phyloP scores from a whole-genome alignment of 2,113 vertebrate species.

The Indicator indicator region DNA sequence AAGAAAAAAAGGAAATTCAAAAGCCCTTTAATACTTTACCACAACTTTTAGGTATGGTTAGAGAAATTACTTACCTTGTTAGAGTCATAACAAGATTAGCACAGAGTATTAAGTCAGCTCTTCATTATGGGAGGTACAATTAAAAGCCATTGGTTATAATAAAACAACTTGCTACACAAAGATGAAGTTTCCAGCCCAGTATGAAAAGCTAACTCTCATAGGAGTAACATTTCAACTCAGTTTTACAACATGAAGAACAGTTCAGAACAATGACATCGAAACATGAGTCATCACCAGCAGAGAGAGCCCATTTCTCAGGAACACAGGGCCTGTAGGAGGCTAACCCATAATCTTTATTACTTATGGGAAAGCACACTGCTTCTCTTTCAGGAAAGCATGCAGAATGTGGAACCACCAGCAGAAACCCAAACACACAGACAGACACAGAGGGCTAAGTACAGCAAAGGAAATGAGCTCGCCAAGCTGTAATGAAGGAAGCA shows the following conservation, averaged over 20 bases:
- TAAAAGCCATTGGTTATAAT: slow-evolving; percentile 78
- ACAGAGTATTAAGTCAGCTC: slow-evolving; percentile 82
- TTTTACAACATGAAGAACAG: slow-evolving; percentile 68
- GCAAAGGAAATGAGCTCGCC: slow-evolving; percentile 66
- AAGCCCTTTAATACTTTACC: slow-evolving; percentile 64
- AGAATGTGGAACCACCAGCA: slow-evolving; percentile 74
- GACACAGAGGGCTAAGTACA: slow-evolving; percentile 61
- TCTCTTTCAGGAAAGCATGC: slow-evolving; percentile 73
- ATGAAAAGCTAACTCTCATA: slow-evolving; percentile 81
- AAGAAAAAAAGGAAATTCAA: slow-evolving; percentile 30
- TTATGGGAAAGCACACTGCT: slow-evolving; percentile 66
- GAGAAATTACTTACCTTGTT: slow-evolving; percentile 84
- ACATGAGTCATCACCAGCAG: slow-evolving; percentile 58
- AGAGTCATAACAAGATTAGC: slow-evolving; percentile 81
- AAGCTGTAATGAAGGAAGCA: slow-evolving; percentile 82
- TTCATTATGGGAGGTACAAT: slow-evolving; percentile 83
- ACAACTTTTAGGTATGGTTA: slow-evolving; percentile 76
- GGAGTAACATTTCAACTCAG: slow-evolving; percentile 72
- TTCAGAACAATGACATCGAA: slow-evolving; percentile 64
- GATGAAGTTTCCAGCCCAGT: slow-evolving; percentile 76
- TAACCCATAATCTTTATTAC: slow-evolving; percentile 38
- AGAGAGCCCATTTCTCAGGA: slow-evolving; percentile 55
- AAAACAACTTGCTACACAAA: slow-evolving; percentile 75
- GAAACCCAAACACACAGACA: slow-evolving; percentile 46
- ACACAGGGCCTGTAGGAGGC: slow-evolving; percentile 49